These are phyloP conservation scores for Peromyscus aztecus DNA, from an alignment of 2,797 vertebrate genomes.

Conservation along the genomic window DNA sequence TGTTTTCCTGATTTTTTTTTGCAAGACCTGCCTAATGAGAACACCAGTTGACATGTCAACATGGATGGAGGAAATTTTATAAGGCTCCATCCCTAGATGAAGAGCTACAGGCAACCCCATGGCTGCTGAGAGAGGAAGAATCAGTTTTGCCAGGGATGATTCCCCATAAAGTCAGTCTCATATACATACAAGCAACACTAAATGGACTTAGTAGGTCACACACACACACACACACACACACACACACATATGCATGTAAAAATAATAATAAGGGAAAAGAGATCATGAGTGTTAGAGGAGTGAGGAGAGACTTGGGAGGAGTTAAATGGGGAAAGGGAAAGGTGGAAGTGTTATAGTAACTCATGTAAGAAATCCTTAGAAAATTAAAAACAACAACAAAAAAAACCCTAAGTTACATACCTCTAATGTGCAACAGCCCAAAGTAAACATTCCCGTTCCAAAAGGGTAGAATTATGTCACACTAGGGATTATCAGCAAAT, in stretches of 20 bases:
- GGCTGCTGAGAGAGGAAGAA: neutral
- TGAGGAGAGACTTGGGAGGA: too few species aligned
- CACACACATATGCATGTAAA: neutral
- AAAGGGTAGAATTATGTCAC: neutral
- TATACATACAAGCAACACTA: neutral
- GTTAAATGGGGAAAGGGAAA: neutral
- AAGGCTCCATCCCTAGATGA: neutral
- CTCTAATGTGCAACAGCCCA: neutral
- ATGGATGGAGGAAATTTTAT: neutral
- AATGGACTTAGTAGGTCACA: neutral
- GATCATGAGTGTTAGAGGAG: neutral
- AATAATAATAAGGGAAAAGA: neutral
- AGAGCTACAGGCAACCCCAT: neutral
- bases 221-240: neutral
- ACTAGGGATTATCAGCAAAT: neutral
- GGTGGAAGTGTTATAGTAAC: neutral
- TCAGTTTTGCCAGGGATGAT: neutral
- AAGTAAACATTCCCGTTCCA: neutral
- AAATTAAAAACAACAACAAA: neutral
- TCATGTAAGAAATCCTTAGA: neutral
- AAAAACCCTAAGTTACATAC: neutral
- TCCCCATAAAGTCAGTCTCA: neutral
- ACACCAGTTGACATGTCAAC: neutral
- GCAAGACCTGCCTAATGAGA: neutral
- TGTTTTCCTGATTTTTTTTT: neutral